A percentile compares a stretch with the other conserved stretches of the same genome.
These are phyloP conservation scores for Copidosoma floridanum DNA, from an alignment of 1,140 invertebrate genomes.

Conservation along the genomic window DNA sequence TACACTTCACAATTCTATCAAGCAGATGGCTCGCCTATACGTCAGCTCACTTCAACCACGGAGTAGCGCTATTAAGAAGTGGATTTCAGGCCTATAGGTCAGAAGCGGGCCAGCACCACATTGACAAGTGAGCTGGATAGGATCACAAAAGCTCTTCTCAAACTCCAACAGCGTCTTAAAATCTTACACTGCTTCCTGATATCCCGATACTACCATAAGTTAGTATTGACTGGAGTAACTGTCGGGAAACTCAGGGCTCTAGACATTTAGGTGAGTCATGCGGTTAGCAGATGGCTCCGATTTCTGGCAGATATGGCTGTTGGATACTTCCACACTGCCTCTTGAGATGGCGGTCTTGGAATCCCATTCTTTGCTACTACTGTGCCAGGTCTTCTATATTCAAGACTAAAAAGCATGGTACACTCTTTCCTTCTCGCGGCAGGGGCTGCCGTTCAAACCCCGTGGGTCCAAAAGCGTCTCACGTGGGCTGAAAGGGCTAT, in stretches of 20 bases:
- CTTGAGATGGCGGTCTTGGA: neutral
- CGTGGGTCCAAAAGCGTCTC: neutral
- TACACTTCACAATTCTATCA: conserved; percentile 15
- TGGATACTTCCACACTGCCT: neutral
- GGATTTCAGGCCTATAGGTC: conserved; percentile 31
- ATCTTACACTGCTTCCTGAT: too few relatives aligned
- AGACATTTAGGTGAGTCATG: neutral
- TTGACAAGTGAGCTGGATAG: neutral
- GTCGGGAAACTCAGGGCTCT: neutral
- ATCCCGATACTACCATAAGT: too few relatives aligned
- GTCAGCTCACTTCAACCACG: conserved; percentile 2
- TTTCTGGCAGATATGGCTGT: neutral
- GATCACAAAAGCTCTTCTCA: conserved; percentile 29
- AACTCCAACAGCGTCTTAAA: conserved; percentile 27
- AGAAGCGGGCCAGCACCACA: conserved; percentile 5
- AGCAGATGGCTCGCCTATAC: conserved; percentile 1
- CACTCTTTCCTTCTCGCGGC: neutral
- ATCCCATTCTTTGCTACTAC: neutral
- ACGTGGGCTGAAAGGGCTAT: neutral
- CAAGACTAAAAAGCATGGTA: neutral
- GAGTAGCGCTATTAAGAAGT: conserved; percentile 43
- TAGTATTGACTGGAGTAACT: too few relatives aligned
- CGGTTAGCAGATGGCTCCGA: neutral
- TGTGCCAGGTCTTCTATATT: neutral
- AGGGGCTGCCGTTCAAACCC: neutral